Evolutionary conservation across 2,797 vertebrate species (phyloP).

Genomic region (Gallinago solitaria): DNA sequence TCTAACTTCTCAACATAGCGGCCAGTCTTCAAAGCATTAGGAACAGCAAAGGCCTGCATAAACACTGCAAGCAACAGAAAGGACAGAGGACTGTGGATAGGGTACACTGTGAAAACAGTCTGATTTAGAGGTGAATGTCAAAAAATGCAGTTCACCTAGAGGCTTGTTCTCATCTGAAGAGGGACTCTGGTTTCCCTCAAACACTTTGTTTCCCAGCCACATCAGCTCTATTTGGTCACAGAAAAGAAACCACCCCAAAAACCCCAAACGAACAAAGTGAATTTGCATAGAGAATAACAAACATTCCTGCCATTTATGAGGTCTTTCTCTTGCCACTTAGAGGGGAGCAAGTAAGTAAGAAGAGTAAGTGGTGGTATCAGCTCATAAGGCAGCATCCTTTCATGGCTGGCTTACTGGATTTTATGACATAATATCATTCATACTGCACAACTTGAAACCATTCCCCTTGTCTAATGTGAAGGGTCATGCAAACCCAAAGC

Average conservation of each 20-base stretch:
- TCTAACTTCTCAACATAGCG: neutral
- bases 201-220: neutral
- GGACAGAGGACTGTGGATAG: neutral
- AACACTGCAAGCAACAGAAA: neutral
- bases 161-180: neutral
- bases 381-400: neutral
- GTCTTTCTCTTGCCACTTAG: neutral
- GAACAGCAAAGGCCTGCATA: neutral
- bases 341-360: neutral
- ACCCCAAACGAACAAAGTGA: neutral
- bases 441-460: neutral
- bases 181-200: neutral
- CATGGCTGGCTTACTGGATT: neutral
- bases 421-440: neutral
- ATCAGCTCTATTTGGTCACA: neutral
- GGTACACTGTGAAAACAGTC: neutral
- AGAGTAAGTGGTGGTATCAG: neutral
- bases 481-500: neutral
- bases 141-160: neutral
- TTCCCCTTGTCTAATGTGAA: neutral
- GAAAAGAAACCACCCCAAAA: neutral
- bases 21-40: neutral
- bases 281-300: neutral
- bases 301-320: neutral
- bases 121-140: neutral